phyloP scores from a whole-genome alignment of 2,888 invertebrate species.

The Platycheirus rosarum region DNA sequence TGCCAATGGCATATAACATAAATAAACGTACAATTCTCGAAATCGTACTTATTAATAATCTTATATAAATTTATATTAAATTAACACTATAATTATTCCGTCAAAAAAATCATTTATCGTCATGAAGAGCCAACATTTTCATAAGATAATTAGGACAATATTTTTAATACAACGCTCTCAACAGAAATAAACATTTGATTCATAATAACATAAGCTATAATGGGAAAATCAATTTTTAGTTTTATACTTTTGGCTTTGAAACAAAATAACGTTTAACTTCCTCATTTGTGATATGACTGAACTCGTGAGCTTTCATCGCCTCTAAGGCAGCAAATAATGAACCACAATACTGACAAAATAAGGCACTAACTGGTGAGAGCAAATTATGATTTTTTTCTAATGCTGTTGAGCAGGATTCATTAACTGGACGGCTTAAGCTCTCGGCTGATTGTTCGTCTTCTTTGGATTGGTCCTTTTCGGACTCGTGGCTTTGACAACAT shows the following conservation, averaged over 20 bases:
- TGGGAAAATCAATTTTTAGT: no score
- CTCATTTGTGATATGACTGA: conserved; percentile 23
- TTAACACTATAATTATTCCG: conserved; percentile 38
- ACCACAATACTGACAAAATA: conserved; percentile 63
- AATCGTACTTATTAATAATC: conserved; percentile 29
- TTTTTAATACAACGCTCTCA: neutral
- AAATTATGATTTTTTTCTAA: neutral
- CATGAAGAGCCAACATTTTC: no score
- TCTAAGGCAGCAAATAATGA: conserved; percentile 30
- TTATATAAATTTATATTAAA: conserved; percentile 38
- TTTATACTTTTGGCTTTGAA: conserved; percentile 48
- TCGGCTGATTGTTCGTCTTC: conserved; percentile 22
- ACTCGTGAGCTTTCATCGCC: conserved; percentile 17
- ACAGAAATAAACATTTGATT: no score
- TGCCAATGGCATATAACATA: conserved; percentile 59
- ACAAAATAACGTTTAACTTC: conserved; percentile 52
- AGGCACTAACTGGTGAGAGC: conserved; percentile 37
- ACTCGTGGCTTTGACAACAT: conserved; percentile 51
- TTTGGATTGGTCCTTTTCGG: conserved; percentile 50
- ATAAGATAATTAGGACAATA: no score
- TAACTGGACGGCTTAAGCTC: neutral
- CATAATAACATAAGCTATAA: no score
- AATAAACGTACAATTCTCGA: conserved; percentile 35
- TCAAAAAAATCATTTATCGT: conserved; percentile 14
- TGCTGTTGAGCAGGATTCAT: neutral